Conservation (phyloP, 2,113 vertebrate species). For the Micronycteris hirsuta region DNA sequence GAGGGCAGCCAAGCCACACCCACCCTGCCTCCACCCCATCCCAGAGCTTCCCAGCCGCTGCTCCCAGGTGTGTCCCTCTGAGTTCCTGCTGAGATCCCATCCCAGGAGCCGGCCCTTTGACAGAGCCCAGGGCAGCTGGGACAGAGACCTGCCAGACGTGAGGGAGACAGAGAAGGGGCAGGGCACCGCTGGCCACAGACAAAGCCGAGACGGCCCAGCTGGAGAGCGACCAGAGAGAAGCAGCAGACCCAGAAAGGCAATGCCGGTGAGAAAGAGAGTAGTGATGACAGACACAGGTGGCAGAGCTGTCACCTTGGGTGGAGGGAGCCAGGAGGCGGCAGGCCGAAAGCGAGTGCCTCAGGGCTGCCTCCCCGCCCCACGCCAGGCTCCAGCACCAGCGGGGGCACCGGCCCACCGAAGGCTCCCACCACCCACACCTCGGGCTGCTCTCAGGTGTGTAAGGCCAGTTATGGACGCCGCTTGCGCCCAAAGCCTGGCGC, state of each 20-base stretch:
- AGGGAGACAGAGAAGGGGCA: neutral
- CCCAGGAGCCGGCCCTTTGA: neutral
- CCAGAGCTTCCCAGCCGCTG: neutral
- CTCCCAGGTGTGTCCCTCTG: neutral
- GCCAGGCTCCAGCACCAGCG: neutral
- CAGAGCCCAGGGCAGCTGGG: neutral
- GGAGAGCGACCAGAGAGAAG: neutral
- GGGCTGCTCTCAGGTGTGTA: neutral
- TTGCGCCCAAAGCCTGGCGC: neutral
- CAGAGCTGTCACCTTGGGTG: neutral
- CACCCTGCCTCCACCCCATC: neutral
- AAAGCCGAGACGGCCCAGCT: neutral
- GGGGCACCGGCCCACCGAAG: accelerated
- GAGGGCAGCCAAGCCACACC: neutral
- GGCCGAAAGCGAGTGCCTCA: neutral
- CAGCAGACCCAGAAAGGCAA: neutral
- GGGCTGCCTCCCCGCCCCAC: neutral
- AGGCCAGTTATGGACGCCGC: neutral
- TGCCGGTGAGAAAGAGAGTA: neutral
- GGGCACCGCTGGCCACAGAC: neutral
- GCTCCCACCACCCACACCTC: neutral
- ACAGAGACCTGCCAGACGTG: no score
- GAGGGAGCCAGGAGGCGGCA: neutral
- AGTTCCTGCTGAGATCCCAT: no score
- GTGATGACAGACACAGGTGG: accelerated